Percentiles rank a stretch among this genome's conserved stretches.
Evolutionary conservation across 2,113 vertebrate genomes (phyloP).

Genomic region (Lampris incognitus): DNA sequence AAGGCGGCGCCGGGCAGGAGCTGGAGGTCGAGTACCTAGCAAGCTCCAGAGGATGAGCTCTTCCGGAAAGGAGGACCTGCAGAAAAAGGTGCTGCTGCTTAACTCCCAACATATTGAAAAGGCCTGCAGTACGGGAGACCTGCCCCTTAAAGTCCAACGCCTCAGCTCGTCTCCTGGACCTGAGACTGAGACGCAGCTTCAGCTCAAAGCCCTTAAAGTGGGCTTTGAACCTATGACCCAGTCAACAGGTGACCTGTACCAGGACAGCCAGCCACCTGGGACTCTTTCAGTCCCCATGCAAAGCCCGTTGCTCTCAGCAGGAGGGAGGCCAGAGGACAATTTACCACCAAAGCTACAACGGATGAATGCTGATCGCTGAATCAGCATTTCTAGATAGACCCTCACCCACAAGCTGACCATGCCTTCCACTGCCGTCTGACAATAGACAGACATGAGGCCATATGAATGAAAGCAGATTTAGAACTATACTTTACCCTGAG

Average conservation of each 20-base stretch:
- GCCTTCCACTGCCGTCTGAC: neutral
- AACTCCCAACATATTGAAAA: constrained; percentile 81
- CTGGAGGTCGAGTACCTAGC: constrained; percentile 79
- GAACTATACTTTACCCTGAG: constrained; percentile 19
- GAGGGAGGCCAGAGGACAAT: constrained; percentile 79
- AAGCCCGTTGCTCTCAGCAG: constrained; percentile 60
- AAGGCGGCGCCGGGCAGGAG: constrained; percentile 51
- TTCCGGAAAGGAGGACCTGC: constrained; percentile 83
- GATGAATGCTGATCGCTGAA: constrained; percentile 83
- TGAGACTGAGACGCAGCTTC: constrained; percentile 75
- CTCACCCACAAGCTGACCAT: neutral
- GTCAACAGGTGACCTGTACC: constrained; percentile 82
- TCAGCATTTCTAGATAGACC: neutral
- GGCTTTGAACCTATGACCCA: constrained; percentile 84
- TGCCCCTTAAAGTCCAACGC: constrained; percentile 86
- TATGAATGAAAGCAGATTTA: constrained; percentile 6
- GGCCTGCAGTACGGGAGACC: constrained; percentile 86
- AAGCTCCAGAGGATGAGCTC: constrained; percentile 88
- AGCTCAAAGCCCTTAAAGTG: constrained; percentile 82
- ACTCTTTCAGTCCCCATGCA: constrained; percentile 57
- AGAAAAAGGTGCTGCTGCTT: constrained; percentile 81
- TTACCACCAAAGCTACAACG: constrained; percentile 83
- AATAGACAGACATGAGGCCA: neutral
- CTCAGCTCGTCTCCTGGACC: constrained; percentile 76
- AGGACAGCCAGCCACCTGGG: constrained; percentile 70